Evolutionary conservation across 2,888 invertebrate species (phyloP).

Genomic region (Synergus itoensis): DNA sequence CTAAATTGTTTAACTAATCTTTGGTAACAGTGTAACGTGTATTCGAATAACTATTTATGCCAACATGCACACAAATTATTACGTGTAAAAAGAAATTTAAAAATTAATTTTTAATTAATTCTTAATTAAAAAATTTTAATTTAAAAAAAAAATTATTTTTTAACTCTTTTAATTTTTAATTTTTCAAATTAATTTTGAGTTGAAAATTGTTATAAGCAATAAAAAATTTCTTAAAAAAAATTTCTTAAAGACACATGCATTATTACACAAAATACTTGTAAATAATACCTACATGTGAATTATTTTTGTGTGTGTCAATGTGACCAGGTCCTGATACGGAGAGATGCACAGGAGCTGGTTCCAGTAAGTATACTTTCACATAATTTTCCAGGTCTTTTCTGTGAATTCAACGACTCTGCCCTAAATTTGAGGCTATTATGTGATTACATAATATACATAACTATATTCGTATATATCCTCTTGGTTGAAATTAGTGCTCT

Average conservation of each 20-base stretch:
- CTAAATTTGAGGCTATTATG: background rate
- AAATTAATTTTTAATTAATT: no score
- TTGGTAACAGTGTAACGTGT: background rate
- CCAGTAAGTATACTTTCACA: conserved; percentile 80
- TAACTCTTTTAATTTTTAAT: no score
- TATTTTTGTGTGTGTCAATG: conserved; percentile 75
- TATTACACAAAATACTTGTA: conserved; percentile 68
- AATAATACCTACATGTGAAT: conserved; percentile 76
- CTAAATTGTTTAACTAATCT: conserved; percentile 6
- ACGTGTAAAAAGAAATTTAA: background rate
- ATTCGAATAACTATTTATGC: background rate
- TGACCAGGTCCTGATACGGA: conserved; percentile 81
- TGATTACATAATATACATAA: background rate
- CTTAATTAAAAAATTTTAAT: no score
- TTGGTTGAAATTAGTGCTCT: background rate
- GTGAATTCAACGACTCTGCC: conserved; percentile 32
- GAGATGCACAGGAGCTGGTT: conserved; percentile 80
- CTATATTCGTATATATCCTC: background rate
- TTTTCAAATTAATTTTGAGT: background rate
- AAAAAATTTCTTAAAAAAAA: background rate
- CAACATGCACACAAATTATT: background rate
- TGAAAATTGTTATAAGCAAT: background rate
- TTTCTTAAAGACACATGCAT: conserved; percentile 9
- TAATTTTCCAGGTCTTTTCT: conserved; percentile 40
- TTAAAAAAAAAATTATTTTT: no score